Conservation (phyloP, 1,140 invertebrate genomes). For the Sarcophaga bullata region DNA sequence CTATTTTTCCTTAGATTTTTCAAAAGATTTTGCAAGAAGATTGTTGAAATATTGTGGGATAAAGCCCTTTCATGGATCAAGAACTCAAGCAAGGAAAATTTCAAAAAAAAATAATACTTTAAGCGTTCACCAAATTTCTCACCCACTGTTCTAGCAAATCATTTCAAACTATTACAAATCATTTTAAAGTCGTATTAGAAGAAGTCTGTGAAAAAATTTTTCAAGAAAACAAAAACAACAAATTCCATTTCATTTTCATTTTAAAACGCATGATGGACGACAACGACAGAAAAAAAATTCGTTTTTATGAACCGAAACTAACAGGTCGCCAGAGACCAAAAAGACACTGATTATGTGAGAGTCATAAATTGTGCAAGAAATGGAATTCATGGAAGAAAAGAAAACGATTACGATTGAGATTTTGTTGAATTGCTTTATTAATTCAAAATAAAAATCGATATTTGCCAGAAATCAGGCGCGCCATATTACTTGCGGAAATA, state of each 20-base stretch:
- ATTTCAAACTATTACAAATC: not conserved
- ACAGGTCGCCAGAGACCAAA: too few species aligned
- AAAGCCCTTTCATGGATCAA: too few species aligned
- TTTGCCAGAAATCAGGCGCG: not conserved
- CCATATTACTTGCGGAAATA: not conserved
- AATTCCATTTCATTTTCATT: constrained; percentile 3
- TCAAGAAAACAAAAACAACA: not conserved
- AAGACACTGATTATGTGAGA: not conserved
- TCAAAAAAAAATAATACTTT: too few species aligned
- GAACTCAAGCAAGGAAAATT: too few species aligned
- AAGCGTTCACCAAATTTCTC: not conserved
- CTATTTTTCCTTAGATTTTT: too few species aligned
- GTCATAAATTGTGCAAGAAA: constrained; percentile 1
- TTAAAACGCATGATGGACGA: not conserved
- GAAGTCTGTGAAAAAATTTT: not conserved
- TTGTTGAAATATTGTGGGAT: too few species aligned
- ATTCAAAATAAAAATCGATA: too few species aligned
- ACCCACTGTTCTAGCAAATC: not conserved
- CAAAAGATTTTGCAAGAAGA: too few species aligned
- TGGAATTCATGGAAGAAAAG: not conserved
- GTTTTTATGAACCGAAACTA: too few species aligned
- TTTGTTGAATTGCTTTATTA: not conserved
- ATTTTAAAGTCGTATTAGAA: not conserved
- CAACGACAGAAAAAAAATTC: not conserved
- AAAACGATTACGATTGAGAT: not conserved